These are phyloP conservation scores for Cataglyphis altisquamis DNA, from an alignment of 2,888 invertebrate species.

Conservation along the genomic window DNA sequence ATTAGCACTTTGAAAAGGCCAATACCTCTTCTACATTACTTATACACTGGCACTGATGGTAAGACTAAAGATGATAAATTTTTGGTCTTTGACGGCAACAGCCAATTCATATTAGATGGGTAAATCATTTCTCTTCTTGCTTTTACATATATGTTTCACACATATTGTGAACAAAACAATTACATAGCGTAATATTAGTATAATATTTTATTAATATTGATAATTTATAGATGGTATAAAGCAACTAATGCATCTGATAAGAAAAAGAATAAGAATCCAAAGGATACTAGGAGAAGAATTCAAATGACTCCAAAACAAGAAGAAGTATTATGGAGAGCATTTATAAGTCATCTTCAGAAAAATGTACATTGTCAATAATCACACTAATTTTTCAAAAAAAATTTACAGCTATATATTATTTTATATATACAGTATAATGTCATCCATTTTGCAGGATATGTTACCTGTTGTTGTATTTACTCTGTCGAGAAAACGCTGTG, in stretches of 20 bases:
- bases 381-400: background rate
- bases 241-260: conserved; percentile 60
- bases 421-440: background rate
- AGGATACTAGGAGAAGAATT: conserved; percentile 58
- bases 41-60: conserved; percentile 95
- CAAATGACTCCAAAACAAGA: conserved; percentile 90
- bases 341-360: conserved; percentile 92
- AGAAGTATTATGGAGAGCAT: conserved; percentile 93
- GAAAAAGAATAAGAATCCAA: conserved; percentile 46
- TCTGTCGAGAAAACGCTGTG: conserved; percentile 94
- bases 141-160: background rate
- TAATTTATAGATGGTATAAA: conserved; percentile 74
- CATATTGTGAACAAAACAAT: background rate
- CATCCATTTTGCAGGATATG: conserved; percentile 87
- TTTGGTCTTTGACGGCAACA: conserved; percentile 92
- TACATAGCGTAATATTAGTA: background rate
- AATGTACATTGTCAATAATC: conserved; percentile 56
- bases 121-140: conserved; percentile 49
- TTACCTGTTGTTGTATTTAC: conserved; percentile 98
- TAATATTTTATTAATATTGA: conserved; percentile 8
- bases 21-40: conserved; percentile 97
- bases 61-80: conserved; percentile 92
- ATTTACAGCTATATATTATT: background rate
- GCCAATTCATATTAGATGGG: conserved; percentile 88
- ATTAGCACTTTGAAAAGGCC: conserved; percentile 97